A percentile compares a stretch with the other conserved stretches of the same genome.
Evolutionary conservation across 2,888 invertebrate genomes (phyloP).

Genomic region (Leptopilina myrica): DNA sequence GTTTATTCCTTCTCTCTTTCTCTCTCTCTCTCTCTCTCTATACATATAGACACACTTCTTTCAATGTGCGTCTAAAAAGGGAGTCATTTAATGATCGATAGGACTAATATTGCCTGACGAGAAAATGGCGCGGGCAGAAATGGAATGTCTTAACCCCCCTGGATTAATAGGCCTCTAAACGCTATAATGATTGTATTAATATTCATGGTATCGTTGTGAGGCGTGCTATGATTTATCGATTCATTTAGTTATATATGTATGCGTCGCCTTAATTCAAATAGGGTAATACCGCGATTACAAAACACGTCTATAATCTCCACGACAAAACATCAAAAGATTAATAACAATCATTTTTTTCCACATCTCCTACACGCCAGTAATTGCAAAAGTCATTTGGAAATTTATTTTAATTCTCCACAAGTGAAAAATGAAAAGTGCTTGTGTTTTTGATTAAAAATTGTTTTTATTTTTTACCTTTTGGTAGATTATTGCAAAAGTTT

Average conservation of each 20-base stretch:
- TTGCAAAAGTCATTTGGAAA: too few species aligned
- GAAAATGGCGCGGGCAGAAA: constrained; percentile 70
- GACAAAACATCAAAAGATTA: constrained; percentile 19
- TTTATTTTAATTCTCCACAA: too few species aligned
- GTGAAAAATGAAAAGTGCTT: too few species aligned
- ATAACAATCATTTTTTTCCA: background rate
- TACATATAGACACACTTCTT: constrained; percentile 35
- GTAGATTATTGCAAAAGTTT: too few species aligned
- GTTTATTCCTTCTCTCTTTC: constrained; percentile 43
- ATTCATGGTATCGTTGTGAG: constrained; percentile 70
- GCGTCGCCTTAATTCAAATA: constrained; percentile 56
- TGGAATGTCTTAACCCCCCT: constrained; percentile 69
- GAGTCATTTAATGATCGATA: constrained; percentile 71
- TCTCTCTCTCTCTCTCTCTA: too few species aligned
- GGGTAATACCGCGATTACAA: constrained; percentile 33
- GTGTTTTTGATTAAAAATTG: too few species aligned
- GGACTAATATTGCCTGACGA: constrained; percentile 72
- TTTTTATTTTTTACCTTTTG: too few species aligned
- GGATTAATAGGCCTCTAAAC: constrained; percentile 75
- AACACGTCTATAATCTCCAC: constrained; percentile 37
- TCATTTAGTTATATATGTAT: constrained; percentile 58
- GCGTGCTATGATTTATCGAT: constrained; percentile 66
- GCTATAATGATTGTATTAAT: constrained; percentile 75
- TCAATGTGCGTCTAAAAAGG: constrained; percentile 47
- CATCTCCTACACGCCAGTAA: background rate